These are phyloP conservation scores for Vulpes vulpes DNA, from an alignment of 2,113 vertebrate genomes.

Conservation along the genomic window DNA sequence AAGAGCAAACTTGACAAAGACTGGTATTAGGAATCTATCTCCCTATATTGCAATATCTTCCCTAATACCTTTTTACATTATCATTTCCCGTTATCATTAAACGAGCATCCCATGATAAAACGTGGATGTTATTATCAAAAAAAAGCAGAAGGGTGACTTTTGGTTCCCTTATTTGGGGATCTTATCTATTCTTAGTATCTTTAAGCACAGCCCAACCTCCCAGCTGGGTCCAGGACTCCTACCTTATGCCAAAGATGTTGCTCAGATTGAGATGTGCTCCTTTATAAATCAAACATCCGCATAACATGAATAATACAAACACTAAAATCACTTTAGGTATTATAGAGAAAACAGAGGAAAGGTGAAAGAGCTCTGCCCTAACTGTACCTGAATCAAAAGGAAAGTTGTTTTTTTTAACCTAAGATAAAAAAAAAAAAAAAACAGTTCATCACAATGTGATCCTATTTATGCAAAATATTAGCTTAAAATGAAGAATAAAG, in stretches of 20 bases:
- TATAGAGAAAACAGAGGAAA: neutral
- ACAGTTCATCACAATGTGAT: neutral
- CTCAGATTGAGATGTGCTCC: neutral
- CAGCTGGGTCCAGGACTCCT: neutral
- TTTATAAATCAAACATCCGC: conserved; percentile 31
- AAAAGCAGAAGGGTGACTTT: neutral
- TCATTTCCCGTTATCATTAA: neutral
- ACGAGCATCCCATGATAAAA: neutral
- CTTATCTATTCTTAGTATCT: conserved; percentile 4
- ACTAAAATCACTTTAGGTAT: neutral
- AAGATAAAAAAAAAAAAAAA: conserved; percentile 41
- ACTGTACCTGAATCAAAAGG: neutral
- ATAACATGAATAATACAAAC: neutral
- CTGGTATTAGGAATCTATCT: neutral
- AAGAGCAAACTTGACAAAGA: conserved; percentile 11
- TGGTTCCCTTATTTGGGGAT: neutral
- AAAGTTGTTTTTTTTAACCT: neutral
- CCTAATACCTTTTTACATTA: neutral
- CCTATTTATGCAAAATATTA: neutral
- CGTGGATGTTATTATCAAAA: neutral
- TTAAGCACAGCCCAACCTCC: neutral
- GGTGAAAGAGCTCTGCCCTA: neutral
- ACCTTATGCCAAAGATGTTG: neutral
- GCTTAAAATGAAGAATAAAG: neutral
- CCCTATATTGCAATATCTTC: neutral